These are phyloP conservation scores for Buteo buteo DNA, from an alignment of 2,113 vertebrate species.

Conservation along the genomic window DNA sequence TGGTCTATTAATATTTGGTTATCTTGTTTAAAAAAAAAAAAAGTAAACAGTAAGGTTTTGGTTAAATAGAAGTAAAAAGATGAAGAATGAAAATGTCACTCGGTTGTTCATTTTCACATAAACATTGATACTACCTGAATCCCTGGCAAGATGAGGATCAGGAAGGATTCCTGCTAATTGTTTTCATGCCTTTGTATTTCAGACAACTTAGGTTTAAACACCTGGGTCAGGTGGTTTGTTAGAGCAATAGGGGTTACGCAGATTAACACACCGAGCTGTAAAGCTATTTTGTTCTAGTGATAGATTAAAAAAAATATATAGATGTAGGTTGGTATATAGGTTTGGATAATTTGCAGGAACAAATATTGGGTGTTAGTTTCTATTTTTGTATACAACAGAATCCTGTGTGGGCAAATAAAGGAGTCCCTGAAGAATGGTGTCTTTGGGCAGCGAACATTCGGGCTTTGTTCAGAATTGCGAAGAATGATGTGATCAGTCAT, in stretches of 20 bases:
- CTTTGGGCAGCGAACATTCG: constrained; percentile 53
- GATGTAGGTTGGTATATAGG: not conserved
- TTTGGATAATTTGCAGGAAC: not conserved
- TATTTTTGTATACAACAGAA: constrained; percentile 2
- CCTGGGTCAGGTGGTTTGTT: not conserved
- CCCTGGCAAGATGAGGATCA: not conserved
- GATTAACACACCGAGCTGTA: not conserved
- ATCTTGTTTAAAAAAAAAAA: not conserved
- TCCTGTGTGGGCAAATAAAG: constrained; percentile 44
- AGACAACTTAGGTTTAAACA: not conserved
- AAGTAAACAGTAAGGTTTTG: not conserved
- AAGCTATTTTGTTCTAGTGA: not conserved
- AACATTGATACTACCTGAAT: not conserved
- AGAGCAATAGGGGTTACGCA: not conserved
- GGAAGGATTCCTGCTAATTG: not conserved
- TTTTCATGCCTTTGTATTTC: constrained; percentile 6
- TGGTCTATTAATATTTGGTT: not conserved
- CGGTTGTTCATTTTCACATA: not conserved
- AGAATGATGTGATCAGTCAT: constrained; percentile 11
- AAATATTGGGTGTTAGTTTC: constrained; percentile 1
- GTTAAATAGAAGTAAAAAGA: not conserved
- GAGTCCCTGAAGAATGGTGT: constrained; percentile 32
- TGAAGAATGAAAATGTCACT: not conserved
- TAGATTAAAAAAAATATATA: not conserved
- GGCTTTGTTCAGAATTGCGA: constrained; percentile 62